Conservation (phyloP, 1,140 invertebrate species). For the Helicoverpa armigera region DNA sequence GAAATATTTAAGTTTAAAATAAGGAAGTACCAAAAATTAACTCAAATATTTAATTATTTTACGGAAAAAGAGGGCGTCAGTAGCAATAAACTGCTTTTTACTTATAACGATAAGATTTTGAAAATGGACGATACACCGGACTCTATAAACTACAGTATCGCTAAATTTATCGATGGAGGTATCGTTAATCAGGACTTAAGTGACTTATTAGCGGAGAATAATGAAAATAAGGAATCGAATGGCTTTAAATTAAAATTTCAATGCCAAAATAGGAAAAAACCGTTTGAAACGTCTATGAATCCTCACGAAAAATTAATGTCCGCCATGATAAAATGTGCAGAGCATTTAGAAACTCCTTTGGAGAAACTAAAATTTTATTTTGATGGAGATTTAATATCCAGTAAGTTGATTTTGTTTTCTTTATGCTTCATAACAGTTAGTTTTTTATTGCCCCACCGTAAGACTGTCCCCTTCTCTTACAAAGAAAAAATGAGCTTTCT, state of each 20-base stretch:
- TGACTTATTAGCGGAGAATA: slow-evolving; percentile 32
- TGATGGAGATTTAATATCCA: slow-evolving; percentile 75
- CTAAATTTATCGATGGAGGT: slow-evolving; percentile 79
- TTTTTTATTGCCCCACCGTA: no score
- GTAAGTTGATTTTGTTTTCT: slow-evolving; percentile 56
- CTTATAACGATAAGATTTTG: slow-evolving; percentile 71
- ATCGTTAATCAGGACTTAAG: slow-evolving; percentile 62
- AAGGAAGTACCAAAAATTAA: slow-evolving; percentile 72
- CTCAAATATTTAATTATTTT: slow-evolving; percentile 73
- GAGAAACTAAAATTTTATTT: slow-evolving; percentile 75
- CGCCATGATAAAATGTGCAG: slow-evolving; percentile 74
- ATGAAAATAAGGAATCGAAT: slow-evolving; percentile 1
- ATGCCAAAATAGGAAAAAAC: slow-evolving; percentile 71
- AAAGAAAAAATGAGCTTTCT: no score
- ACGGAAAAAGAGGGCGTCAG: slow-evolving; percentile 64
- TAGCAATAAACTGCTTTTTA: slow-evolving; percentile 68
- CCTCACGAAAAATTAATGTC: slow-evolving; percentile 61
- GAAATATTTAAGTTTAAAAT: slow-evolving; percentile 72
- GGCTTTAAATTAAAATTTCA: slow-evolving; percentile 75
- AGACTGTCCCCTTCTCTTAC: no score
- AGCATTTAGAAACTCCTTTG: slow-evolving; percentile 68
- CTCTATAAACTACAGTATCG: slow-evolving; percentile 72
- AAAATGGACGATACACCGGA: slow-evolving; percentile 72
- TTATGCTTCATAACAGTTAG: neutral
- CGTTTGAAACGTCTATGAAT: slow-evolving; percentile 59